Conservation (phyloP, 2,888 invertebrate species). For the Rhopalosiphum nymphaeae region DNA sequence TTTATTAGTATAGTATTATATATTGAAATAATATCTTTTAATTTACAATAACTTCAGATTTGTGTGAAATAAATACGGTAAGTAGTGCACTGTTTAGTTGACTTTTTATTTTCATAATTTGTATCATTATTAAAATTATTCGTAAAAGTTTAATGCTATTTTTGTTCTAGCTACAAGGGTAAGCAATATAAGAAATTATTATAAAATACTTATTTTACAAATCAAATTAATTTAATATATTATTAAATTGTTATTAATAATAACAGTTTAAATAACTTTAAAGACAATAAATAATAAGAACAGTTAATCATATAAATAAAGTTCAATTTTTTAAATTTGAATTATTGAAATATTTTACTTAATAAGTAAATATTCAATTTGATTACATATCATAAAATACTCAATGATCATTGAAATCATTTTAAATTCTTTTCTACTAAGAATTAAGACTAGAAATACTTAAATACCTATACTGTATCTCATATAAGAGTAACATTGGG, state of each 20-base stretch:
- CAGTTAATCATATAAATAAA: not conserved
- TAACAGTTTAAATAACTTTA: not conserved
- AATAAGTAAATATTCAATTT: not conserved
- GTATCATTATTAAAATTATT: not conserved
- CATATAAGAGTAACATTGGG: not conserved
- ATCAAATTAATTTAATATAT: not conserved
- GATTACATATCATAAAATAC: not conserved
- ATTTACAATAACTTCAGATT: not conserved
- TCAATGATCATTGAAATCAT: not conserved
- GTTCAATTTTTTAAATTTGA: not conserved
- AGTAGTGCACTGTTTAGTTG: not conserved
- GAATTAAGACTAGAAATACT: not conserved
- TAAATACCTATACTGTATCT: not conserved
- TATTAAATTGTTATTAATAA: not conserved
- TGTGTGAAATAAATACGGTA: not conserved
- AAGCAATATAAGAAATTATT: not conserved
- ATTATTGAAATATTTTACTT: not conserved
- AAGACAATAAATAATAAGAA: not conserved
- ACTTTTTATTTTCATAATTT: not conserved
- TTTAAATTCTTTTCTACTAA: not conserved
- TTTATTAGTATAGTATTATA: not conserved
- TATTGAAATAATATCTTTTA: not conserved
- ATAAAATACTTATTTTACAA: not conserved
- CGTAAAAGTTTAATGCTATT: not conserved
- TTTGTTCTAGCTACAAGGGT: not conserved